A percentile compares a stretch with the other conserved stretches of the same genome.
phyloP scores from a whole-genome alignment of 2,888 invertebrate species.

The Arctia plantaginis region DNA sequence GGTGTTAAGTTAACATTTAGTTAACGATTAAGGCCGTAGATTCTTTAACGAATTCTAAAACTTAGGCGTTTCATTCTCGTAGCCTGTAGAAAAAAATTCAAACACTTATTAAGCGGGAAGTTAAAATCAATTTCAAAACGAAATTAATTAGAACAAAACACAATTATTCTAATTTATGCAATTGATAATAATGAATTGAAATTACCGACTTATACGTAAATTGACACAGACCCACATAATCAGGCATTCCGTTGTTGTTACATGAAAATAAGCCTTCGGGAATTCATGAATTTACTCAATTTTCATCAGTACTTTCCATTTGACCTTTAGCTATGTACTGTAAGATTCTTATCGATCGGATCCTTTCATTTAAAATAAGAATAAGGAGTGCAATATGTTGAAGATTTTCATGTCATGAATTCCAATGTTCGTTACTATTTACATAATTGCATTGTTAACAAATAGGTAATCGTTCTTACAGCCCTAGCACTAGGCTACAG shows the following conservation, averaged over 20 bases:
- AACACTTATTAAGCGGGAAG: too few species aligned
- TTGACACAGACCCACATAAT: neutral
- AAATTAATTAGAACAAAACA: neutral
- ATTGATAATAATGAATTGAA: neutral
- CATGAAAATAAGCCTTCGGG: neutral
- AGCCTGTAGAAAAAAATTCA: too few species aligned
- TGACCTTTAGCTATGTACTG: slow-evolving; percentile 21
- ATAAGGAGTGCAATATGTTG: slow-evolving; percentile 17
- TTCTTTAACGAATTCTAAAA: too few species aligned
- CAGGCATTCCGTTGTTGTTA: slow-evolving; percentile 6
- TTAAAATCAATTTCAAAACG: neutral
- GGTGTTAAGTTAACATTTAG: too few species aligned
- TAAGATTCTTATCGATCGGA: slow-evolving; percentile 25
- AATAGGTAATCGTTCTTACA: slow-evolving; percentile 40
- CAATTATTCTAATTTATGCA: too few species aligned
- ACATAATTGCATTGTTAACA: slow-evolving; percentile 46
- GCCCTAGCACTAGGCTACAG: slow-evolving; percentile 20
- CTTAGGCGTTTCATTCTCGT: too few species aligned
- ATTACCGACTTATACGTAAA: neutral
- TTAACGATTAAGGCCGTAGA: too few species aligned
- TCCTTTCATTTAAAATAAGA: slow-evolving; percentile 31
- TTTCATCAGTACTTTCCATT: slow-evolving; percentile 25
- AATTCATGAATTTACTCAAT: slow-evolving; percentile 22
- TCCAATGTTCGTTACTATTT: slow-evolving; percentile 27
- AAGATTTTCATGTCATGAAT: slow-evolving; percentile 27